Percentiles rank a stretch among this genome's conserved stretches.
Conservation (phyloP, 2,888 invertebrate species). For the Conops quadrifasciatus region DNA sequence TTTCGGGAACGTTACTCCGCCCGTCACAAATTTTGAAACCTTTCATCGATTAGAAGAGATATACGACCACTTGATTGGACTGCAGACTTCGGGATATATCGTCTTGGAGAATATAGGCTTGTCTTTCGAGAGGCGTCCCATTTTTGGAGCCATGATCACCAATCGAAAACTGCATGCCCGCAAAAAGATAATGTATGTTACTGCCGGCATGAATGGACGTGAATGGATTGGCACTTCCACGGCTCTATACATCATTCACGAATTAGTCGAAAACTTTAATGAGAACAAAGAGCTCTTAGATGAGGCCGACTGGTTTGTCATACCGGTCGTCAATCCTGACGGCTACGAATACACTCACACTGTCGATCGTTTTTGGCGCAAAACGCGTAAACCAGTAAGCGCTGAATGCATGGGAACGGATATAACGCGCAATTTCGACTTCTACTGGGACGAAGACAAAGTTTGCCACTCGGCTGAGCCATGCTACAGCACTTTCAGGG, state of each 20-base stretch:
- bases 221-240: slow-evolving; percentile 77
- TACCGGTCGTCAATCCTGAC: slow-evolving; percentile 77
- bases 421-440: slow-evolving; percentile 74
- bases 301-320: slow-evolving; percentile 72
- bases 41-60: no score
- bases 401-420: slow-evolving; percentile 68
- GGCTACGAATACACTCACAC: slow-evolving; percentile 74
- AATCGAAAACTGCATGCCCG: no score
- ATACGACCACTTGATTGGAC: no score
- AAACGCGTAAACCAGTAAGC: slow-evolving; percentile 66
- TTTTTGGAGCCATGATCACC: no score
- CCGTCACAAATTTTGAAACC: no score
- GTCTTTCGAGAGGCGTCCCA: no score
- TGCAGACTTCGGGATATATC: no score
- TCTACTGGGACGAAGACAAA: slow-evolving; percentile 68
- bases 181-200: no score
- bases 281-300: slow-evolving; percentile 67
- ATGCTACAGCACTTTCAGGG: slow-evolving; percentile 71
- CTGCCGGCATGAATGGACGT: slow-evolving; percentile 73
- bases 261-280: slow-evolving; percentile 68
- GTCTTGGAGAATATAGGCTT: no score
- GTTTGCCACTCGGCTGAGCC: slow-evolving; percentile 52
- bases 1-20: no score
- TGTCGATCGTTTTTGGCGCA: slow-evolving; percentile 67
- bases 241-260: slow-evolving; percentile 69